Evolutionary conservation across 2,113 vertebrate species (phyloP).

Genomic region (Cyprinus carpio): DNA sequence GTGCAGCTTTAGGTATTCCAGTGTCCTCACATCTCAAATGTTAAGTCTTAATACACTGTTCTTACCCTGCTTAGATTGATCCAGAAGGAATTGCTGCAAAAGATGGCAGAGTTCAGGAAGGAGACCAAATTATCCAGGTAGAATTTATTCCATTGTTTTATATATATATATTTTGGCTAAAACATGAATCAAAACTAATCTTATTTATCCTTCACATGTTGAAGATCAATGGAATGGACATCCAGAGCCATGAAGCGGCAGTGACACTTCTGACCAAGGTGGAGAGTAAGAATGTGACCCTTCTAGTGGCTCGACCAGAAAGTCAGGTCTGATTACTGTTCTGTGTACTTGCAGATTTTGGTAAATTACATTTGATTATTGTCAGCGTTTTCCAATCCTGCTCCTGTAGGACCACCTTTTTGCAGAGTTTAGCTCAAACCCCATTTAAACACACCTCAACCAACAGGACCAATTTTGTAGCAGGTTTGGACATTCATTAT

Average conservation of each 20-base stretch:
- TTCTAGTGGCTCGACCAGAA: conserved; percentile 90
- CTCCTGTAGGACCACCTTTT: neutral
- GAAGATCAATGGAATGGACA: conserved; percentile 94
- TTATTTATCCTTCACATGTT: conserved; percentile 31
- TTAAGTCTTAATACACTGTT: neutral
- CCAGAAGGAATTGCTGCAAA: conserved; percentile 89
- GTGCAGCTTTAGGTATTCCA: conserved; percentile 74
- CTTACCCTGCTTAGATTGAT: conserved; percentile 78
- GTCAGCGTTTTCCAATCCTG: neutral
- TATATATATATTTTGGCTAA: neutral
- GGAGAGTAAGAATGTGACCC: conserved; percentile 88
- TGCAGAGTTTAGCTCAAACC: neutral
- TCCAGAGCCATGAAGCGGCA: conserved; percentile 90
- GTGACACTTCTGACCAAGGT: conserved; percentile 88
- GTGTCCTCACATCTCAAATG: neutral
- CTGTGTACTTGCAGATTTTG: neutral
- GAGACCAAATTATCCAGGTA: conserved; percentile 93
- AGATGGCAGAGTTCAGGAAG: conserved; percentile 80
- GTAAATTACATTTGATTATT: neutral
- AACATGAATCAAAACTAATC: neutral
- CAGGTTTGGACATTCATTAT: neutral
- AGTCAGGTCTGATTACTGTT: conserved; percentile 80
- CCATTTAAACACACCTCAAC: conserved; percentile 1
- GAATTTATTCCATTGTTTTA: neutral
- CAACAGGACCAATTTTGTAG: neutral